These are phyloP conservation scores for Ornithoptera priamus DNA, from an alignment of 2,888 invertebrate genomes.

Conservation along the genomic window DNA sequence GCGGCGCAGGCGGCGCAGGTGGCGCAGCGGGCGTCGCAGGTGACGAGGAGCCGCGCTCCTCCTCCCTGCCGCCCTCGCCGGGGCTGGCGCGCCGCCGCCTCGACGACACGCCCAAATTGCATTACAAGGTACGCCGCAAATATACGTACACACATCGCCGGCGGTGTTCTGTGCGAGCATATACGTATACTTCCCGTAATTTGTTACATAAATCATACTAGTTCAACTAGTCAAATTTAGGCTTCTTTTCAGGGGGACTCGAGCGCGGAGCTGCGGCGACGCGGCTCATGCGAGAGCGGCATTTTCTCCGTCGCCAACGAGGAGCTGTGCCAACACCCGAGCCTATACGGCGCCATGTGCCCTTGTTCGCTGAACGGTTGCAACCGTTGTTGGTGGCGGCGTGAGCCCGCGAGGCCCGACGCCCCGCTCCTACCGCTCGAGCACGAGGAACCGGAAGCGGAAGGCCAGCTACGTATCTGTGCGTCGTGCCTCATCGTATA, in stretches of 20 bases:
- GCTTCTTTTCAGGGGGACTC: conserved; percentile 39
- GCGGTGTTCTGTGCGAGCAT: no score
- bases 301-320: conserved; percentile 94
- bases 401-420: conserved; percentile 38
- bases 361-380: conserved; percentile 70
- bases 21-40: conserved; percentile 32
- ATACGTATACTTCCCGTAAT: no score
- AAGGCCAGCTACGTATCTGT: conserved; percentile 40
- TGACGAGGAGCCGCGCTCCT: conserved; percentile 54
- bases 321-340: conserved; percentile 79
- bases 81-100: conserved; percentile 47
- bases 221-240: no score
- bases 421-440: conserved; percentile 19
- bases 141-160: no score
- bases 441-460: conserved; percentile 51
- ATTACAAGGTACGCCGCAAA: conserved; percentile 32
- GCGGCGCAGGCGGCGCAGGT: conserved; percentile 25
- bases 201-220: no score
- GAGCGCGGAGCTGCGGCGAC: conserved; percentile 69
- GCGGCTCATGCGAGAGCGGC: conserved; percentile 93
- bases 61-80: conserved; percentile 67
- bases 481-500: conserved; percentile 63
- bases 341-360: conserved; percentile 60
- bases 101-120: conserved; percentile 41
- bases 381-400: conserved; percentile 69